A percentile compares a stretch with the other conserved stretches of the same genome.
Evolutionary conservation across 2,113 vertebrate species (phyloP).

Genomic region (Columba livia): DNA sequence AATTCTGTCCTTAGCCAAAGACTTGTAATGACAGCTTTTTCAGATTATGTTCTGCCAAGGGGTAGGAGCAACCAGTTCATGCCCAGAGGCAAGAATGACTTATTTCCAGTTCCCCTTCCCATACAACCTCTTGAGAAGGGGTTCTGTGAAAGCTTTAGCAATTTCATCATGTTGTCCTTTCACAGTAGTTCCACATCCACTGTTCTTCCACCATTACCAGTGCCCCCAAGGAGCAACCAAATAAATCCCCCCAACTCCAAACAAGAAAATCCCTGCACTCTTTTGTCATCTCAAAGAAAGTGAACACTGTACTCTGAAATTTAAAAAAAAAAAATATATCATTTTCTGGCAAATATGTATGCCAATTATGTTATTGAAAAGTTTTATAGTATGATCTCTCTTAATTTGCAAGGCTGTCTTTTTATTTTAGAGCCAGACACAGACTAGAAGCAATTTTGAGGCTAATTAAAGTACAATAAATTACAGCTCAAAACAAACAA

Average conservation of each 20-base stretch:
- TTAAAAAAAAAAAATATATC: neutral
- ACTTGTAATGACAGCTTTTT: neutral
- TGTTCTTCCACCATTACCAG: neutral
- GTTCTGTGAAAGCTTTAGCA: neutral
- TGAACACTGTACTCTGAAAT: neutral
- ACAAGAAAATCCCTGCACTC: neutral
- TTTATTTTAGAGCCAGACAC: neutral
- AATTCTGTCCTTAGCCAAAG: neutral
- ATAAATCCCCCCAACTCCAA: neutral
- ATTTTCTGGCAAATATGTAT: neutral
- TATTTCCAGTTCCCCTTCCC: neutral
- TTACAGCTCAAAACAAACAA: neutral
- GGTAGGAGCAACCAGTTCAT: neutral
- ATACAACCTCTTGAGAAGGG: neutral
- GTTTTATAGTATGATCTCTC: neutral
- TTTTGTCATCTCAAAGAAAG: neutral
- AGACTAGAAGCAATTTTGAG: neutral
- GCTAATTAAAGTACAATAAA: neutral
- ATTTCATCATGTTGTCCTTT: neutral
- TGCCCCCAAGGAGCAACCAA: neutral
- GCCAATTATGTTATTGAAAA: neutral
- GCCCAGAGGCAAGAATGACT: neutral
- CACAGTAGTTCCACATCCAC: neutral
- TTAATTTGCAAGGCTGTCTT: neutral
- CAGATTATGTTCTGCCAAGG: neutral